phyloP scores from a whole-genome alignment of 2,113 vertebrate genomes.

The Xiphophorus maculatus region DNA sequence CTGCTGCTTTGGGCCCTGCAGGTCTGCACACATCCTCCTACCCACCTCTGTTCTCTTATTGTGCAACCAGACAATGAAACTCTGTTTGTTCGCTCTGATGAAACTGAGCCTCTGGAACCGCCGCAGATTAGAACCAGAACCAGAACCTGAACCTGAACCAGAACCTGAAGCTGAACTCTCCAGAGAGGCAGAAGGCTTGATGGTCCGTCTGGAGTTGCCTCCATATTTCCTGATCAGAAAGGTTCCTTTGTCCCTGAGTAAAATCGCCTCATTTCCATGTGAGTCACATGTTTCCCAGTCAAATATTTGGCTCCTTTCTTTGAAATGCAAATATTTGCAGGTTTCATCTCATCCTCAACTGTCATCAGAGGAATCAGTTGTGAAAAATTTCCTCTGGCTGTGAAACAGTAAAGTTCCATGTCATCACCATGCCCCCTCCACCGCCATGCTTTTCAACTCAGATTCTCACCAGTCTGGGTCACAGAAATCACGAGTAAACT shows the following conservation, averaged over 20 bases:
- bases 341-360: not conserved
- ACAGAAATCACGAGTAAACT: no score
- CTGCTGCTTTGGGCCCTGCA: not conserved
- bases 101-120: not conserved
- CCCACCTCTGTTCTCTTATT: not conserved
- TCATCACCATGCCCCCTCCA: not conserved
- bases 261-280: not conserved
- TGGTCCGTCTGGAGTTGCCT: no score
- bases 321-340: not conserved
- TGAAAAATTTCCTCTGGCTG: not conserved
- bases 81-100: not conserved
- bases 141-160: not conserved
- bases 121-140: not conserved
- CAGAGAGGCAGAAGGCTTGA: no score
- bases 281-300: not conserved
- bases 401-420: not conserved
- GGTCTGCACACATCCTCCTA: not conserved
- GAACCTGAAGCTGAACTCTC: not conserved
- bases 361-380: not conserved
- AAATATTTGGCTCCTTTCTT: not conserved
- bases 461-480: not conserved
- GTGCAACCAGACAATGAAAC: slow-evolving; percentile 30
- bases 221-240: not conserved
- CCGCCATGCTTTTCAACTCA: not conserved
- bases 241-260: not conserved